A percentile compares a stretch with the other conserved stretches of the same genome.
phyloP scores from a whole-genome alignment of 2,888 invertebrate genomes.

The Oconnorella tubifera region DNA sequence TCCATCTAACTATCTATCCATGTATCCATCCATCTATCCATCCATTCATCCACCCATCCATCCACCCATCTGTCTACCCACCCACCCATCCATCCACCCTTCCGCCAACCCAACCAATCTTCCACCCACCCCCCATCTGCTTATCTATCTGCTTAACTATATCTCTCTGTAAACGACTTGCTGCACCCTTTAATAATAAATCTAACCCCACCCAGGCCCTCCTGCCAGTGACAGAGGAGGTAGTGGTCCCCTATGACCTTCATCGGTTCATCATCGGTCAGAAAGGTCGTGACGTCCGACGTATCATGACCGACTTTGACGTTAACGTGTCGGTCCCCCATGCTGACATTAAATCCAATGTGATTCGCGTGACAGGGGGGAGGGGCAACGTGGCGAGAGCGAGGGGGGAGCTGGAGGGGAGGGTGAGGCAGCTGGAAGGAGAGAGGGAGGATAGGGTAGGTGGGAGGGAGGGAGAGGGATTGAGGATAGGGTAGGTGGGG shows the following conservation, averaged over 20 bases:
- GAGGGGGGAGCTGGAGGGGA: constrained; percentile 73
- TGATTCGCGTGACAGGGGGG: constrained; percentile 79
- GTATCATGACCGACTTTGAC: constrained; percentile 81
- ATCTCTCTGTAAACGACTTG: too few relatives aligned
- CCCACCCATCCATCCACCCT: too few relatives aligned
- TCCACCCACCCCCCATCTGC: too few relatives aligned
- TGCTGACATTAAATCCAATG: constrained; percentile 75
- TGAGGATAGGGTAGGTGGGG: too few relatives aligned
- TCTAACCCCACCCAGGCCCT: too few relatives aligned
- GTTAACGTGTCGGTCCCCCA: constrained; percentile 75
- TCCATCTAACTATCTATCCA: too few relatives aligned
- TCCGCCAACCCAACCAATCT: too few relatives aligned
- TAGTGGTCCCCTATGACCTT: constrained; percentile 84
- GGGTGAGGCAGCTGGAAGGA: constrained; percentile 76
- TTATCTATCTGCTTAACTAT: too few relatives aligned
- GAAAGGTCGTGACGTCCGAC: constrained; percentile 74
- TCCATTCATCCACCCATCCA: too few relatives aligned
- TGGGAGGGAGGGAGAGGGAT: background rate
- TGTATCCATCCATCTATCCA: too few relatives aligned
- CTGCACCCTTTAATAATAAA: too few relatives aligned
- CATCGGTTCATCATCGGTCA: constrained; percentile 92
- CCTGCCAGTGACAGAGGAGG: constrained; percentile 59
- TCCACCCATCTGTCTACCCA: too few relatives aligned
- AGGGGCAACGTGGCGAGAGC: constrained; percentile 79
- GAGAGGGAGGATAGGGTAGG: constrained; percentile 77